phyloP scores from a whole-genome alignment of 2,888 invertebrate species.

The Leistus spinibarbis region DNA sequence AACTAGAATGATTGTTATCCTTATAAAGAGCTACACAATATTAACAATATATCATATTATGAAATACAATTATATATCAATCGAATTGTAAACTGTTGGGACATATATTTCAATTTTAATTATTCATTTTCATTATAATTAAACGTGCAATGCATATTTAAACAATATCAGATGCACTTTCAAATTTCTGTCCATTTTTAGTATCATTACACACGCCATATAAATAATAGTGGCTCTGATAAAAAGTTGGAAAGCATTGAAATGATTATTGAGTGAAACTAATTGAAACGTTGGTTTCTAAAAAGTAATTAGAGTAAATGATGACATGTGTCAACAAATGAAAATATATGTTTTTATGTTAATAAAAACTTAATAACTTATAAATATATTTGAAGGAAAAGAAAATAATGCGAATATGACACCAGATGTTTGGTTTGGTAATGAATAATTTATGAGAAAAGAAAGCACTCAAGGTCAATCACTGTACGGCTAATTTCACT shows the following conservation, averaged over 20 bases:
- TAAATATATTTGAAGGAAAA: neutral
- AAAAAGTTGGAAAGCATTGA: slow-evolving; percentile 14
- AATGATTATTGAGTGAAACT: slow-evolving; percentile 19
- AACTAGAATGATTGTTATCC: no score
- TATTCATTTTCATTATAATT: slow-evolving; percentile 6
- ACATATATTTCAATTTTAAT: neutral
- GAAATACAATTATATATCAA: no score
- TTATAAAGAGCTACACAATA: no score
- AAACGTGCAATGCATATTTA: slow-evolving; percentile 15
- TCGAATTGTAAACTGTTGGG: neutral
- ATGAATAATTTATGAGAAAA: slow-evolving; percentile 28
- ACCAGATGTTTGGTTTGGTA: neutral
- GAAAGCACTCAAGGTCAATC: slow-evolving; percentile 20
- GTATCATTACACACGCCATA: neutral
- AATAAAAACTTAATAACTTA: neutral
- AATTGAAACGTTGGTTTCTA: slow-evolving; percentile 8
- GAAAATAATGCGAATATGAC: neutral
- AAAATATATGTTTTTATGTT: neutral
- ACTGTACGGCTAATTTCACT: neutral
- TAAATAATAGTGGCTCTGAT: slow-evolving; percentile 9
- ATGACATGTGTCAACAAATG: neutral
- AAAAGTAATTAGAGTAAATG: neutral
- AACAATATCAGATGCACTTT: slow-evolving; percentile 15
- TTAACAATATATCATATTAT: no score
- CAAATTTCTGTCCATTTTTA: slow-evolving; percentile 28